Evolutionary conservation across 1,140 invertebrate species (phyloP).

Genomic region (Platyura marginata): DNA sequence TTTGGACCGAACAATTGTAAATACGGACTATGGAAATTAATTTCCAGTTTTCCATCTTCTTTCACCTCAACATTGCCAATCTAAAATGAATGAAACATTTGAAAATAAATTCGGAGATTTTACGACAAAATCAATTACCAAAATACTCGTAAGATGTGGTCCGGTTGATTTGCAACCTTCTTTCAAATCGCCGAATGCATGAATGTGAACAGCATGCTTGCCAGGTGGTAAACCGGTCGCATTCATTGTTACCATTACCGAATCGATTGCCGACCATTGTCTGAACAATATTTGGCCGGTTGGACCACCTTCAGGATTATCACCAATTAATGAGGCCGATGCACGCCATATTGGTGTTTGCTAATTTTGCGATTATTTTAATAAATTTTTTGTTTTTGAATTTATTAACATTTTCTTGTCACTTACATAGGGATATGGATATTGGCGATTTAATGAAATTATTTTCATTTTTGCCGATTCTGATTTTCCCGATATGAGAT

Average conservation of each 20-base stretch:
- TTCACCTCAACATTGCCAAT: conserved; percentile 21
- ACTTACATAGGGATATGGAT: too few relatives aligned
- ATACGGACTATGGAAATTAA: conserved; percentile 15
- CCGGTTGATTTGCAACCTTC: conserved; percentile 33
- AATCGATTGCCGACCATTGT: conserved; percentile 19
- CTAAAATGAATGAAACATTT: too few relatives aligned
- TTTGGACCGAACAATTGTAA: conserved; percentile 19
- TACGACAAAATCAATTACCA: too few relatives aligned
- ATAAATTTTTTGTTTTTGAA: too few relatives aligned
- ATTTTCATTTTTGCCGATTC: too few relatives aligned
- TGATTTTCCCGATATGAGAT: too few relatives aligned
- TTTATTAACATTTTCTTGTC: too few relatives aligned
- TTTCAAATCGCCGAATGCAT: conserved; percentile 46
- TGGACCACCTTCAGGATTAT: not conserved
- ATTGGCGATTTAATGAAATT: too few relatives aligned
- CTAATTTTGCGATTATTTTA: too few relatives aligned
- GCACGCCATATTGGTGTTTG: not conserved
- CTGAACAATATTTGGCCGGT: conserved; percentile 17
- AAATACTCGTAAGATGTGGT: conserved; percentile 26
- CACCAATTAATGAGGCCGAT: not conserved
- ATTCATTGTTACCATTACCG: conserved; percentile 32
- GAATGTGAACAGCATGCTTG: conserved; percentile 58
- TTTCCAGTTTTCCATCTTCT: conserved; percentile 17
- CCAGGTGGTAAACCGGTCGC: conserved; percentile 35
- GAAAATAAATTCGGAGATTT: too few relatives aligned